Evolutionary conservation across 2,797 vertebrate species (phyloP), one percentile per base, ranked within the genome.

Genomic region (Spea hammondii): DNA sequence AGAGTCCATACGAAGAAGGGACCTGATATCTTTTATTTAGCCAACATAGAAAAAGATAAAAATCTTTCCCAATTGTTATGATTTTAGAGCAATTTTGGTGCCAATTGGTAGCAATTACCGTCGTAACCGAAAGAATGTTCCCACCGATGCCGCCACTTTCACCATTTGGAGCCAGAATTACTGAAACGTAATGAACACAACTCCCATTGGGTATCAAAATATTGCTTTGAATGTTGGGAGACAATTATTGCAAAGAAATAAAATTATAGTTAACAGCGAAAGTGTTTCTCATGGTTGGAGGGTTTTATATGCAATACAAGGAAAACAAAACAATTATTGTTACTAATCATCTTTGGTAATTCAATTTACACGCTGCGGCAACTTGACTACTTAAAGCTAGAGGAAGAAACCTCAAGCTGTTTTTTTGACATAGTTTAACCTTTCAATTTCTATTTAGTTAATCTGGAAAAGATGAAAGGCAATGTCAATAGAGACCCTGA

Each of bases 311-410:
- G 62, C 69, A 86, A 84, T 75, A 83, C 84, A 83, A 83, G 76
- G 80, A 88, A 86, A 73, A 86, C 67, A 80, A 76, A 76, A 74
- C 81, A 70, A 74, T 85, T 86, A 88, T 69, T 85, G 83, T 4
- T 8, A 76, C 86, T 86, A 89, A 89, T 90, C 86, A 86, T 89
- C 85, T 87, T 84, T 82, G 70, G 82, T 74, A 82, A 85, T 88
- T 86, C 83, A 78, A 86, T 88, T 86, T 82, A 84, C 82, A 83
- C 85, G 82, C 72, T 81, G 83, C 69, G 82, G 80, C 67, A 83
- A 86, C 82, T 50, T 76, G 17, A 80, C 86, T 82, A 84, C 69
- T 5, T 50, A 80, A 86, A 88, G 83, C 83, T 67, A 83, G 86
- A 84, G 65, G 73, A 55, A 71, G 74, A 55, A 76, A 65, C 83